phyloP scores from a whole-genome alignment of 2,113 vertebrate genomes.

The Nibea albiflora region DNA sequence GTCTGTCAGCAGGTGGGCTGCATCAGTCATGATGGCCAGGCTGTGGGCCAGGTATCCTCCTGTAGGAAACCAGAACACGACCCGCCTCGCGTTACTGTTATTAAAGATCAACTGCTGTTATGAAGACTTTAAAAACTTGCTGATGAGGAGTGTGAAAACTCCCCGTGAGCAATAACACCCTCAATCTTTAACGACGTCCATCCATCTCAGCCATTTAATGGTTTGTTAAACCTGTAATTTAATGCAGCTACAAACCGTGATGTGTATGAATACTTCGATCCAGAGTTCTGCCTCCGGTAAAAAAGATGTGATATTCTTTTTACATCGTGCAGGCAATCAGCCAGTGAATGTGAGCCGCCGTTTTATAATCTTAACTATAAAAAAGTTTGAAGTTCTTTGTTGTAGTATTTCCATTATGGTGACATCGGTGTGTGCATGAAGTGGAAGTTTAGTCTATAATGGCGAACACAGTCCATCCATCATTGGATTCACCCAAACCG shows the following conservation, averaged over 20 bases:
- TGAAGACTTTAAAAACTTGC: background rate
- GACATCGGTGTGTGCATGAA: background rate
- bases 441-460: too few species aligned
- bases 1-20: constrained; percentile 94
- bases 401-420: background rate
- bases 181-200: background rate
- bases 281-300: background rate
- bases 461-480: too few species aligned
- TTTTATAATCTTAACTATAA: constrained; percentile 6
- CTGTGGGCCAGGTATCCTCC: constrained; percentile 97
- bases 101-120: too few species aligned
- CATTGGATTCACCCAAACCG: too few species aligned
- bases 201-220: background rate
- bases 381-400: background rate
- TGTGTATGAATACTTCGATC: background rate
- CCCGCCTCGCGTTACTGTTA: background rate
- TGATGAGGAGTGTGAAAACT: background rate
- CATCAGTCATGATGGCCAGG: constrained; percentile 97
- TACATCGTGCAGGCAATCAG: constrained; percentile 11
- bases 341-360: constrained; percentile 4
- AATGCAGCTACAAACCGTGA: constrained; percentile 7
- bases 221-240: constrained; percentile 22
- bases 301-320: constrained; percentile 26
- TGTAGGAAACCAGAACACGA: constrained; percentile 60
- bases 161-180: background rate